Evolutionary conservation across 2,113 vertebrate genomes (phyloP).

Genomic region (Lampris megalopsis): DNA sequence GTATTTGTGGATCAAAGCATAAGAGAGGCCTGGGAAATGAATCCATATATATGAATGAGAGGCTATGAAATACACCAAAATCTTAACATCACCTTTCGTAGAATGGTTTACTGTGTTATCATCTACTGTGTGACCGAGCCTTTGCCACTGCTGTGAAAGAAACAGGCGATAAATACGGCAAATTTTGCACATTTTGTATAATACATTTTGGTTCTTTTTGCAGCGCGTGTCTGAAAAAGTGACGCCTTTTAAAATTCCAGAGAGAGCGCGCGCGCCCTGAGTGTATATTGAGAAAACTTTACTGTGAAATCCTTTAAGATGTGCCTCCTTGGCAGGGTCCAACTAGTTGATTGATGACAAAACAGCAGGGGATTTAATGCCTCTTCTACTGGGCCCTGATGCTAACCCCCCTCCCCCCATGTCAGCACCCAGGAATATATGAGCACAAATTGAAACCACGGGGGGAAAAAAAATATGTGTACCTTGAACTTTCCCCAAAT

Average conservation of each 20-base stretch:
- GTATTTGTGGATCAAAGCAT: too few relatives aligned
- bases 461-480: conserved; percentile 27
- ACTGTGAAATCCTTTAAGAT: conserved; percentile 53
- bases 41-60: too few relatives aligned
- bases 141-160: too few relatives aligned
- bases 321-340: conserved; percentile 41
- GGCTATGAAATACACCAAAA: too few relatives aligned
- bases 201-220: not conserved
- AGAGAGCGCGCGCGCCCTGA: not conserved
- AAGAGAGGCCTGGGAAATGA: too few relatives aligned
- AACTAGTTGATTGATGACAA: conserved; percentile 70
- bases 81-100: too few relatives aligned
- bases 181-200: too few relatives aligned
- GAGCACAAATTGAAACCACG: conserved; percentile 58
- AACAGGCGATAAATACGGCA: too few relatives aligned
- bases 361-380: conserved; percentile 57
- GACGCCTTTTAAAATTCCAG: conserved; percentile 1
- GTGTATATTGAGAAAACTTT: conserved; percentile 33
- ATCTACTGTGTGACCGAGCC: too few relatives aligned
- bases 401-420: not conserved
- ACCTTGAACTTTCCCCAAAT: conserved; percentile 61
- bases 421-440: conserved; percentile 46
- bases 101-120: too few relatives aligned
- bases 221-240: not conserved
- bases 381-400: conserved; percentile 34